Conservation (phyloP, 2,797 vertebrate genomes). For the Numenius phaeopus region DNA sequence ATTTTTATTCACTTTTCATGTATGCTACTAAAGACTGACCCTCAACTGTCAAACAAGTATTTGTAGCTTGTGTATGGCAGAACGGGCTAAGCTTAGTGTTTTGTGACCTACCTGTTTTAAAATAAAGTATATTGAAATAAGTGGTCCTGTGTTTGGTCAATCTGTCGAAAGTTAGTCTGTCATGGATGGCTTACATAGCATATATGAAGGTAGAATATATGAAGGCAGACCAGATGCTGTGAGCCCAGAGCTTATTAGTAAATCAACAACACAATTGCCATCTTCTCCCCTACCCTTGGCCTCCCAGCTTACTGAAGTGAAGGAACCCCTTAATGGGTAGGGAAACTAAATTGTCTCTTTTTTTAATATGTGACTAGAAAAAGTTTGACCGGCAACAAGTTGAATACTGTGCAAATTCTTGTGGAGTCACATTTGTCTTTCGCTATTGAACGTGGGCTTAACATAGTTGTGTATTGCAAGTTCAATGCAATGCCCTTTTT, state of each 20-base stretch:
- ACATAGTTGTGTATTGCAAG: not conserved
- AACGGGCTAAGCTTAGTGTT: slow-evolving; percentile 68
- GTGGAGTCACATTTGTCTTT: not conserved
- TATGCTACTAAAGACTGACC: slow-evolving; percentile 76
- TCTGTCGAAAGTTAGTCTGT: not conserved
- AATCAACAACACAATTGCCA: not conserved
- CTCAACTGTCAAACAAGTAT: slow-evolving; percentile 80
- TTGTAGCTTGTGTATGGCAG: slow-evolving; percentile 84
- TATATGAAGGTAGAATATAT: not conserved
- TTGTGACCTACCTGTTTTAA: slow-evolving; percentile 79
- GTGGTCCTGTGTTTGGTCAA: not conserved
- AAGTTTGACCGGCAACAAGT: not conserved
- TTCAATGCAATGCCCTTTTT: not conserved
- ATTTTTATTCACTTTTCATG: slow-evolving; percentile 84
- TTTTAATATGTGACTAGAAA: not conserved
- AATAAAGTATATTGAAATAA: slow-evolving; percentile 84
- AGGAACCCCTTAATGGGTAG: not conserved
- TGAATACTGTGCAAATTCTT: not conserved
- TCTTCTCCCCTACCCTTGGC: not conserved
- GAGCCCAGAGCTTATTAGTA: not conserved
- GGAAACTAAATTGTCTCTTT: not conserved
- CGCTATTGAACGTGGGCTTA: not conserved
- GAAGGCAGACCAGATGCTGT: not conserved
- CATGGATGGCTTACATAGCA: not conserved
- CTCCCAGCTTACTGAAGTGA: not conserved